phyloP scores from a whole-genome alignment of 2,797 vertebrate genomes.

The Aplochiton taeniatus region DNA sequence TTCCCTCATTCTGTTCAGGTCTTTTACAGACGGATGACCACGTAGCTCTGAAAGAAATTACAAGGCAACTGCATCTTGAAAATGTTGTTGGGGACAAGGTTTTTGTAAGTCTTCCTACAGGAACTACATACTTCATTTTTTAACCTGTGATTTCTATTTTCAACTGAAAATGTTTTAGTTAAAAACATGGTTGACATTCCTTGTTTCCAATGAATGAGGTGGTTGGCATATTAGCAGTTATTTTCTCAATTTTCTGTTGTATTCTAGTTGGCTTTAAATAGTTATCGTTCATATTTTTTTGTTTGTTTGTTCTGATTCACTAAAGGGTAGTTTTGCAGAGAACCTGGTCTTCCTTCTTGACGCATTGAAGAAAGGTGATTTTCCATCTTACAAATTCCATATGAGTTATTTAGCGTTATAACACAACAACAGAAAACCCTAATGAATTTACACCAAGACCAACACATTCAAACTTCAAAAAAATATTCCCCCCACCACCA shows the following conservation, averaged over 20 bases:
- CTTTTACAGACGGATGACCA: conserved; percentile 91
- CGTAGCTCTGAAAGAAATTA: conserved; percentile 94
- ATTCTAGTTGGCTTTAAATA: not conserved
- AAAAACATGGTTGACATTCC: too few relatives aligned
- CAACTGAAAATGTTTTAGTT: too few relatives aligned
- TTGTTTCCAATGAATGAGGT: too few relatives aligned
- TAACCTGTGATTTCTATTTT: too few relatives aligned
- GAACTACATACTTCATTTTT: too few relatives aligned
- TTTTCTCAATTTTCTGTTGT: not conserved
- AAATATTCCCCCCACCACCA: conserved; percentile 40
- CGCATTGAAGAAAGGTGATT: conserved; percentile 88
- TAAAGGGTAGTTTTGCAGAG: conserved; percentile 96
- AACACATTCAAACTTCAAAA: not conserved
- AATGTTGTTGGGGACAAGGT: conserved; percentile 96
- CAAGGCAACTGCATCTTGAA: conserved; percentile 90
- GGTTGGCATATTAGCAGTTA: not conserved
- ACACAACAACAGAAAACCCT: too few relatives aligned
- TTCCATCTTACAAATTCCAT: not conserved
- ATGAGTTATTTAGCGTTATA: too few relatives aligned
- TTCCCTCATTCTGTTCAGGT: conserved; percentile 68
- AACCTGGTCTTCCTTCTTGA: conserved; percentile 93
- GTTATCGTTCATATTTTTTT: too few relatives aligned
- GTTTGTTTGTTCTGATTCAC: conserved; percentile 11
- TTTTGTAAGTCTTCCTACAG: conserved; percentile 81
- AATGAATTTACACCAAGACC: not conserved